Evolutionary conservation across 2,113 vertebrate genomes (phyloP).

Genomic region (Cnemophilus loriae): DNA sequence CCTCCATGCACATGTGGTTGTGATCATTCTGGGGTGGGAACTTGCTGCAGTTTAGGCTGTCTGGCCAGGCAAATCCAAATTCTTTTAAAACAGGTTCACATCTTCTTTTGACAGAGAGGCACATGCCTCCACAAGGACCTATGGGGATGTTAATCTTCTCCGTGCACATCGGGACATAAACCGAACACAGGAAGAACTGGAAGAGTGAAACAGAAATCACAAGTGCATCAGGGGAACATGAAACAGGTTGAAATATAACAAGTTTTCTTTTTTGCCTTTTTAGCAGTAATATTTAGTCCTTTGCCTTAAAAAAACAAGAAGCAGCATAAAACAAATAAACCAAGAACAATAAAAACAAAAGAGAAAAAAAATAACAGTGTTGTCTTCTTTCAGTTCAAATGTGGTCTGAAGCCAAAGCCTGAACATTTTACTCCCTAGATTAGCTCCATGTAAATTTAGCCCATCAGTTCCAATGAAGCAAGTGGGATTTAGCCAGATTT

Average conservation of each 20-base stretch:
- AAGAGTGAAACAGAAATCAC: constrained; percentile 38
- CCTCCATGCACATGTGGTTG: constrained; percentile 99
- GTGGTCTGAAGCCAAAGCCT: background rate
- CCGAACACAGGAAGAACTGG: constrained; percentile 97
- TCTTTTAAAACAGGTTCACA: constrained; percentile 94
- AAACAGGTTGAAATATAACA: background rate
- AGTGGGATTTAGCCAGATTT: background rate
- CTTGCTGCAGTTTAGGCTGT: constrained; percentile 94
- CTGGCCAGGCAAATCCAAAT: constrained; percentile 96
- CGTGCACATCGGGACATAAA: constrained; percentile 98
- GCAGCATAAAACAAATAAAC: constrained; percentile 15
- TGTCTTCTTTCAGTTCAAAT: background rate
- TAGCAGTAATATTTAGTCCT: background rate
- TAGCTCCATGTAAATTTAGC: background rate
- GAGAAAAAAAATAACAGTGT: background rate
- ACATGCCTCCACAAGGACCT: constrained; percentile 97
- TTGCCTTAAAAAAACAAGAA: constrained; percentile 20
- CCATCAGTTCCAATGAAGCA: background rate
- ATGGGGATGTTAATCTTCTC: constrained; percentile 98
- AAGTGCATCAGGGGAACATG: background rate
- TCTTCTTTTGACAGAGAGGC: constrained; percentile 90
- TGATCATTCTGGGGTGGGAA: constrained; percentile 98
- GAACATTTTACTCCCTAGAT: background rate
- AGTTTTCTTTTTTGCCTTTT: background rate
- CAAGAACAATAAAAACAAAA: constrained; percentile 38